Evolutionary conservation across 2,797 vertebrate species (phyloP), one percentile per base, ranked within the genome.

Genomic region (Platyrinchus mystaceus): DNA sequence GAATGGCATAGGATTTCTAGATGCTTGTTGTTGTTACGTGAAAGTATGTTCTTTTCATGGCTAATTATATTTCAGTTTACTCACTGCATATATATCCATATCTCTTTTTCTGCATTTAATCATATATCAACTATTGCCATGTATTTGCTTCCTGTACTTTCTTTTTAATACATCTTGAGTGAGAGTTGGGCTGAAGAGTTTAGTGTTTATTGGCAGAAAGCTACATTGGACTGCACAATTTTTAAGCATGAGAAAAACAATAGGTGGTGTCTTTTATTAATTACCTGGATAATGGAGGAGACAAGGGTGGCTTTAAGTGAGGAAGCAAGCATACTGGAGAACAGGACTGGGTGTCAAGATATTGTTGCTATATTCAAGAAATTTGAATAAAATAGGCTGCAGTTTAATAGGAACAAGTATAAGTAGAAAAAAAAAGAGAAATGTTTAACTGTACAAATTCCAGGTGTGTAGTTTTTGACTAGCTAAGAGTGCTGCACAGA

Each of bases 11-110:
- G 24, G 18, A 73, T 82, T 76, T 84, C 26, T 66, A 92, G 59
- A 41, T 55, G 16, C 34, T 76, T 82, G 58, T 52, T 90, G 34
- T 71, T 82, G 37, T 79, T 64, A 64, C 34, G 49, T 56, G 41
- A 75, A 87, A 82, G 49, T 64, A 52, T 66, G 34, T 64, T 82
- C n/a, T 34, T 87, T 94, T 79, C 47, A 36, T 58, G 22, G 43
- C n/a, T 87, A 86, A 69, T 89, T 88, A 34, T 69, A 69, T 79
- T 95, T 89, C 82, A 37, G 67, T 93, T 90, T 93, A 55, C 55
- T 68, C 37, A 44, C 20, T 62, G 39, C 36, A 32, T 73, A 19
- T 62, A 30, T 76, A 58, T 93, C 88, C 20, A 16, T 77, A 9
- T 37, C 1, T 37, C 46, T 74, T 76, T 92, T 87, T 60, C 44